Percentiles rank a stretch among this genome's conserved stretches.
Evolutionary conservation across 2,888 invertebrate genomes (phyloP).

Genomic region (Trisateles emortualis): DNA sequence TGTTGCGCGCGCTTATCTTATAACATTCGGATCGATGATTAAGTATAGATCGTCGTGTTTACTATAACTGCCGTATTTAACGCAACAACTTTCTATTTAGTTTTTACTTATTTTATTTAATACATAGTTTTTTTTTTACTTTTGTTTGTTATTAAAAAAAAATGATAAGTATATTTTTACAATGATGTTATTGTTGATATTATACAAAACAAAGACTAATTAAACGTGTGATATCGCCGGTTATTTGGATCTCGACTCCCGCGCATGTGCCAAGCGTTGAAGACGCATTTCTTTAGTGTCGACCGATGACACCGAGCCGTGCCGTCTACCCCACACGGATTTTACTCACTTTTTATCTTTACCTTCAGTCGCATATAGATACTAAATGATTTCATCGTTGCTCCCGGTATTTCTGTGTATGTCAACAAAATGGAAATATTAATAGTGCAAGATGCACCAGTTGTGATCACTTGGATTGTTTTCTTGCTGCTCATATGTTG

Average conservation of each 20-base stretch:
- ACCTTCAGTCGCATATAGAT: conserved; percentile 25
- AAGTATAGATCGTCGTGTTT: conserved; percentile 25
- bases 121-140: not conserved
- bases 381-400: conserved; percentile 12
- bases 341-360: conserved; percentile 37
- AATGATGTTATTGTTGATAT: conserved; percentile 34
- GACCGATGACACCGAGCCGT: conserved; percentile 78
- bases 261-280: conserved; percentile 78
- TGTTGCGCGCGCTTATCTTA: conserved; percentile 72
- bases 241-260: conserved; percentile 69
- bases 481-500: conserved; percentile 77
- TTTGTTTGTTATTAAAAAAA: not conserved
- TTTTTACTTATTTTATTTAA: not conserved
- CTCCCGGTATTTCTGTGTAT: conserved; percentile 36
- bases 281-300: conserved; percentile 78
- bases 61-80: conserved; percentile 15
- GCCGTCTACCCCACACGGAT: conserved; percentile 71
- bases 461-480: conserved; percentile 79
- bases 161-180: conserved; percentile 6
- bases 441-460: conserved; percentile 76
- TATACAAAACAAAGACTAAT: conserved; percentile 58
- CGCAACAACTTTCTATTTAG: not conserved
- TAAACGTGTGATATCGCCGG: conserved; percentile 66
- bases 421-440: conserved; percentile 66
- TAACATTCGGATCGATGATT: conserved; percentile 42